Conservation (phyloP, 2,113 vertebrate genomes). For the Tachysurus vachellii region DNA sequence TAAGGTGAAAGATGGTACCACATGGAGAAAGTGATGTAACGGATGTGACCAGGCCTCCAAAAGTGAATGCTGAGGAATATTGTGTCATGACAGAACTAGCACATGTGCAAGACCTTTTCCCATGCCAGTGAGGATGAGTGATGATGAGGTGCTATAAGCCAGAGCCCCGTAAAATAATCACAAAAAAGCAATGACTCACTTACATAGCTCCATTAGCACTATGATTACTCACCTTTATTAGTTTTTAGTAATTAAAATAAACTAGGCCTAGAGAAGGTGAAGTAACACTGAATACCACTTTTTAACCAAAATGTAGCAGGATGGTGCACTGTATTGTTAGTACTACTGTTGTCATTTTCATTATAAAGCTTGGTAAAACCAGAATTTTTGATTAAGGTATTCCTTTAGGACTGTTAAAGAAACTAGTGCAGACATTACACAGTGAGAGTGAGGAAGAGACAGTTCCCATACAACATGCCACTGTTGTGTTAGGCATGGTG, state of each 20-base stretch:
- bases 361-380: not conserved
- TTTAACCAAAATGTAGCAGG: not conserved
- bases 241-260: not conserved
- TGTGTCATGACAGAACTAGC: constrained; percentile 63
- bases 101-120: constrained; percentile 58
- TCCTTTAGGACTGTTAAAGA: constrained; percentile 1
- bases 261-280: not conserved
- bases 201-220: not conserved
- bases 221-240: not conserved
- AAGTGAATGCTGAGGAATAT: constrained; percentile 61
- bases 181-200: not conserved
- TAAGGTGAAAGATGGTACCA: constrained; percentile 41
- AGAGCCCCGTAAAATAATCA: constrained; percentile 28
- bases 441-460: constrained; percentile 52
- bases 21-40: constrained; percentile 59
- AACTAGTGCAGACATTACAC: constrained; percentile 8
- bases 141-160: constrained; percentile 67
- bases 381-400: not conserved
- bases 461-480: constrained; percentile 70
- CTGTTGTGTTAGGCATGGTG: constrained; percentile 58
- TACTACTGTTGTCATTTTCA: not conserved
- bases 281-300: not conserved
- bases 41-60: constrained; percentile 48
- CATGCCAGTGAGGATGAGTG: constrained; percentile 40
- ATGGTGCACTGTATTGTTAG: not conserved